Percentiles rank a stretch among this genome's conserved stretches.
phyloP scores from a whole-genome alignment of 1,140 invertebrate species.

The Callitettix versicolor region DNA sequence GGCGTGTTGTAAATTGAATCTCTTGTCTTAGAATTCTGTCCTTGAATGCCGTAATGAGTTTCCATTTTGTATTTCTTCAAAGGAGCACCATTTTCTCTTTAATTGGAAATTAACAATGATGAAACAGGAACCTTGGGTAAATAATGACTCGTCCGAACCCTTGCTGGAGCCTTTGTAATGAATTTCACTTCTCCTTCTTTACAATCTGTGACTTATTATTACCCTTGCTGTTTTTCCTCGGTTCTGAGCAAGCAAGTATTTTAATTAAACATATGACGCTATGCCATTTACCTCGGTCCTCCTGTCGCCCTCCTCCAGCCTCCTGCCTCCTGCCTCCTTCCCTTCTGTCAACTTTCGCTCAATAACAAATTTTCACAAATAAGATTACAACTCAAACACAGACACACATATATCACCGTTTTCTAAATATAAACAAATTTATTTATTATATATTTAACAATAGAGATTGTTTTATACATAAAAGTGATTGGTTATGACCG shows the following conservation, averaged over 20 bases:
- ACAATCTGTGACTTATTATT: conserved; percentile 11
- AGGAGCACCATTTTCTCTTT: conserved; percentile 14
- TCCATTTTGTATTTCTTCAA: conserved; percentile 16
- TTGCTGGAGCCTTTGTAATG: not conserved
- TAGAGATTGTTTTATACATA: too few relatives aligned
- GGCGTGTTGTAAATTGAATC: too few relatives aligned
- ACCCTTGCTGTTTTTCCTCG: conserved; percentile 2
- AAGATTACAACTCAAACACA: too few relatives aligned
- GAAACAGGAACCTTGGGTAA: not conserved
- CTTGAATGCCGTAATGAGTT: not conserved
- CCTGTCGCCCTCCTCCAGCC: too few relatives aligned
- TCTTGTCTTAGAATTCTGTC: not conserved
- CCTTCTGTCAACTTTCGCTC: too few relatives aligned
- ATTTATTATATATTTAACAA: too few relatives aligned
- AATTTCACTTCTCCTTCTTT: conserved; percentile 4
- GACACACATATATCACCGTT: too few relatives aligned
- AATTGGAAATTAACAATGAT: conserved; percentile 16
- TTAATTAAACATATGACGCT: conserved; percentile 12
- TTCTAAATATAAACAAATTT: too few relatives aligned
- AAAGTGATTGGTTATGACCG: too few relatives aligned
- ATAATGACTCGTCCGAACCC: conserved; percentile 8
- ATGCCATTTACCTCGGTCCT: too few relatives aligned
- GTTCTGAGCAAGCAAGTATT: conserved; percentile 3
- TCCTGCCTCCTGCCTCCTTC: too few relatives aligned
- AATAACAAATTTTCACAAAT: too few relatives aligned